Percentiles rank a stretch among this genome's conserved stretches.
Conservation (phyloP, 2,888 invertebrate genomes). For the Chymomyza amoena region DNA sequence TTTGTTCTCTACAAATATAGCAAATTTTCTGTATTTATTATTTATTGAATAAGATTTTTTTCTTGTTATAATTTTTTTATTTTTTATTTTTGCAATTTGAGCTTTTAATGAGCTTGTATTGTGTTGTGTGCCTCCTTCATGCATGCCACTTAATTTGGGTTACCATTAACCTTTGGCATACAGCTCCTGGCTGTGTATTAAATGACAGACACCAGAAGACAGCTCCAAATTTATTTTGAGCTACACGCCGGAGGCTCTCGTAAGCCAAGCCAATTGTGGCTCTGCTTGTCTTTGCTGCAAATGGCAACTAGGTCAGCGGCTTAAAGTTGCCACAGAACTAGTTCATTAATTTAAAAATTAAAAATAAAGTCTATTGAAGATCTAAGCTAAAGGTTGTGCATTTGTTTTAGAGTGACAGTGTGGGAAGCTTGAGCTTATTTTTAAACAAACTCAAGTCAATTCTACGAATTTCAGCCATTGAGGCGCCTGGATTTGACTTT, state of each 20-base stretch:
- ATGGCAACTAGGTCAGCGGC: not conserved
- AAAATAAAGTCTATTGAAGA: too few species aligned
- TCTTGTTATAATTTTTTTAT: slow-evolving; percentile 20
- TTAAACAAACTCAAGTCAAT: too few species aligned
- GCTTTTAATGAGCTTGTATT: not conserved
- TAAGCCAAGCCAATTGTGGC: not conserved
- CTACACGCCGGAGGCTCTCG: not conserved
- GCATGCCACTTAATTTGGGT: not conserved
- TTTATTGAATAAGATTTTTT: not conserved
- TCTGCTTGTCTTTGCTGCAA: not conserved
- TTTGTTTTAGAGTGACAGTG: not conserved
- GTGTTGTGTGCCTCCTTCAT: not conserved
- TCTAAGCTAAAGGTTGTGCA: not conserved
- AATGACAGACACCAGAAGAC: not conserved
- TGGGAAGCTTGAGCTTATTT: not conserved
- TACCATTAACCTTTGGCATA: not conserved
- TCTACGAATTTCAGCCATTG: too few species aligned
- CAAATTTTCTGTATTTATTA: slow-evolving; percentile 15
- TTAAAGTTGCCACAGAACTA: not conserved
- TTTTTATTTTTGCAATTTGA: slow-evolving; percentile 10
- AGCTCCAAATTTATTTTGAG: not conserved
- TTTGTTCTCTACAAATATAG: not conserved
- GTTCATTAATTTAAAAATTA: not conserved
- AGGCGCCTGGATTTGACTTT: too few species aligned
- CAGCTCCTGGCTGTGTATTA: not conserved